Base-by-base conservation (phyloP, 1,140 invertebrate genomes). In the Phymastichus coffea region DNA sequence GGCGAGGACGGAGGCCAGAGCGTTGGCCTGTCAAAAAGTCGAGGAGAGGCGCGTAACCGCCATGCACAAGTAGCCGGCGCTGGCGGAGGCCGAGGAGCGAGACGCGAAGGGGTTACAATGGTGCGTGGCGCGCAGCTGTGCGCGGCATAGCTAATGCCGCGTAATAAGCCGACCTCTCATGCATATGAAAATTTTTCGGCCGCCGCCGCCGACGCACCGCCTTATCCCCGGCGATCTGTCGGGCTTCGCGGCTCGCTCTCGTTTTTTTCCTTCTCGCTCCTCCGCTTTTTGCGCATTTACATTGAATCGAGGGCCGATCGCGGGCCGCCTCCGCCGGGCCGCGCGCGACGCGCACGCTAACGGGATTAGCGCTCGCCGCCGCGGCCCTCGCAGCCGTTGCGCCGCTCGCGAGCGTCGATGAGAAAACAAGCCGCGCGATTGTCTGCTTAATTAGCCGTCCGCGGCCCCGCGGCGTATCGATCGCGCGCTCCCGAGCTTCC, bases 141-240 rank as follows among this genome's bases (percentile, higher is more conserved):
- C 74, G 75, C n/a, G n/a, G n/a, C 75, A 76, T 76, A 79, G 61
- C 69, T 76, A 76, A 77, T 77, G 70, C 71, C 69, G 72, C 71
- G 75, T 77, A 77, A 78, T 77, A 77, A 77, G 68, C 41, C 22
- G 19, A 17, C 12, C n/a, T 63, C 73, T 77, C 74, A 76, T 77
- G 75, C 75, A 78, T 79, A 78, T 74, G 75, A 77, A 78, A 47
- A 33, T 76, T 75, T 67, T 57, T n/a, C n/a, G n/a, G 30, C 6
- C 33, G 68, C 68, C 69, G 72, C 70, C 28, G n/a, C 70, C 72
- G 71, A 69, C 64, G 66, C 54, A 67, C 55, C 26, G 51, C 62
- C 69, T 73, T 77, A 75, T 77, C 74, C 23, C n/a, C 43, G 59
- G 41, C 55, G 49, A 74, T 74, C 73, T 71, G 74, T 73, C 72